Evolutionary conservation across 2,113 vertebrate genomes (phyloP).

Genomic region (Sitta europaea): DNA sequence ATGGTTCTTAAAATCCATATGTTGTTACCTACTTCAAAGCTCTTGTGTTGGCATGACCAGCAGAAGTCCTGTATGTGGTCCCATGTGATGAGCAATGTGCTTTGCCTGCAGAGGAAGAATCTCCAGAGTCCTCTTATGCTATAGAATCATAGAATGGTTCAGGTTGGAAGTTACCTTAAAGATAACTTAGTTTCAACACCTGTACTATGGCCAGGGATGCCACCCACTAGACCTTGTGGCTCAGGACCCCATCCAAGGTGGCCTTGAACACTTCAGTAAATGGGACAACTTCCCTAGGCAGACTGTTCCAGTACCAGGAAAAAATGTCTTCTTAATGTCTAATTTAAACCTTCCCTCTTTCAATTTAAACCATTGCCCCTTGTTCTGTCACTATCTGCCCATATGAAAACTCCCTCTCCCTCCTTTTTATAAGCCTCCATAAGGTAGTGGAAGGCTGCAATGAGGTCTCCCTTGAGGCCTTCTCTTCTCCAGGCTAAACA

Average conservation of each 20-base stretch:
- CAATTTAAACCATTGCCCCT: not conserved
- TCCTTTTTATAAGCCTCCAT: not conserved
- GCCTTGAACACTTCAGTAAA: not conserved
- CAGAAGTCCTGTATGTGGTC: not conserved
- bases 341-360: not conserved
- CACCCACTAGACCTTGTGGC: not conserved
- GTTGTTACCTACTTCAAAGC: not conserved
- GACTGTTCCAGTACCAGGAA: not conserved
- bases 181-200: not conserved
- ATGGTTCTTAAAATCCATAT: not conserved
- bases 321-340: not conserved
- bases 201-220: not conserved
- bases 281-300: not conserved
- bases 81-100: too few relatives aligned
- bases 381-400: not conserved
- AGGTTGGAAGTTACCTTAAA: not conserved
- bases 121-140: not conserved
- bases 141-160: not conserved
- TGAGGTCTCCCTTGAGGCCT: not conserved
- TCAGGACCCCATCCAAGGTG: not conserved
- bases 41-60: not conserved
- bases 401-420: not conserved
- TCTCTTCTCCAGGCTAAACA: not conserved
- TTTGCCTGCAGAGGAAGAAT: not conserved
- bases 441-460: fast-evolving